These are phyloP conservation scores for Cairina moschata DNA, from an alignment of 2,113 vertebrate genomes.

Conservation along the genomic window DNA sequence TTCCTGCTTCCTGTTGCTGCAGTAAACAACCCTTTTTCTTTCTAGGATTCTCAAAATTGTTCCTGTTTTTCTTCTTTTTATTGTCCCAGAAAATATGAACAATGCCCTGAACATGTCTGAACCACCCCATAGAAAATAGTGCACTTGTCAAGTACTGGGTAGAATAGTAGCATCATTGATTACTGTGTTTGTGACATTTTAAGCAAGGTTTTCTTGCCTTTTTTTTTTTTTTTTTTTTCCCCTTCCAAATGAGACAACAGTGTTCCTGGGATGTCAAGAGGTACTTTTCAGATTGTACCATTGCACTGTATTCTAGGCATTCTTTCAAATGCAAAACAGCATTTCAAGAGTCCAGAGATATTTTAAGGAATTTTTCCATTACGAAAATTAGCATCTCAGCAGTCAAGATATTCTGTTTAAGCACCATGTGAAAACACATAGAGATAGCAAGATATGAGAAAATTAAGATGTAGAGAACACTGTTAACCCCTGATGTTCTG, in stretches of 20 bases:
- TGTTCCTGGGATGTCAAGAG: background rate
- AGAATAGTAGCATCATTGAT: background rate
- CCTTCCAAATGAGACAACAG: background rate
- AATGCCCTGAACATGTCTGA: background rate
- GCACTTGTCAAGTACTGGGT: background rate
- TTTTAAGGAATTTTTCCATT: conserved; percentile 35
- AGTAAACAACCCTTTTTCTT: background rate
- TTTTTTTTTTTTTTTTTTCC: background rate
- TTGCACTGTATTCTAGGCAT: background rate
- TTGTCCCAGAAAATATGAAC: background rate
- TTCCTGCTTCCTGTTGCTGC: background rate
- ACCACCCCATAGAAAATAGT: background rate
- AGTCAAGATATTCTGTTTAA: background rate
- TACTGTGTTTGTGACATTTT: background rate
- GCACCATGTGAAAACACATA: conserved; percentile 1
- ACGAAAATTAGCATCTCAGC: background rate
- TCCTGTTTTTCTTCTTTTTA: background rate
- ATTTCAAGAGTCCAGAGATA: background rate
- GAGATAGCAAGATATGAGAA: background rate
- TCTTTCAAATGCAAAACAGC: background rate
- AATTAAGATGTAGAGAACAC: background rate
- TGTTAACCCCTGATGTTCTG: background rate
- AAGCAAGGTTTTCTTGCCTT: background rate
- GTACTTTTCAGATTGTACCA: background rate
- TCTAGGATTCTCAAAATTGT: background rate